Percentiles rank a stretch among this genome's conserved stretches.
phyloP scores from a whole-genome alignment of 2,113 vertebrate genomes.

The Xiphias gladius region DNA sequence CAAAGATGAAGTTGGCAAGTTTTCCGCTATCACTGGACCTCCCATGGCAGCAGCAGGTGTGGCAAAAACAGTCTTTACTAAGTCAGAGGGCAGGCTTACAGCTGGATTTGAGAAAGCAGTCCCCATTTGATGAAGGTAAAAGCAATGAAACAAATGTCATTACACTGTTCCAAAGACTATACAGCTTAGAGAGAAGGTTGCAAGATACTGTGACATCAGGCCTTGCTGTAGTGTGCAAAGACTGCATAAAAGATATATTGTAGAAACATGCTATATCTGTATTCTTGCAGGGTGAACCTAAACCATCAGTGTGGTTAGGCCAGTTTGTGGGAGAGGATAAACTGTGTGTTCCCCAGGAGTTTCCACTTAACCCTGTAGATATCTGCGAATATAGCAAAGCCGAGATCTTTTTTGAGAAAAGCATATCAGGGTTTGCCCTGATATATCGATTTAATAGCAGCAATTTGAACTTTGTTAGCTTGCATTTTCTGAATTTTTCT shows the following conservation, averaged over 20 bases:
- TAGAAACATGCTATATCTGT: not conserved
- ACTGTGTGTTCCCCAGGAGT: not conserved
- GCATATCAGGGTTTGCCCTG: not conserved
- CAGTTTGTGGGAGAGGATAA: not conserved
- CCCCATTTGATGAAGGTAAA: not conserved
- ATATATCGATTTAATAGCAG: not conserved
- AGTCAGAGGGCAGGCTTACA: not conserved
- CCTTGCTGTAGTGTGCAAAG: not conserved
- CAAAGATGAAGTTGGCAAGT: not conserved
- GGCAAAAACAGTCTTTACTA: constrained; percentile 4
- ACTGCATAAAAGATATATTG: not conserved
- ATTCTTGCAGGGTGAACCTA: not conserved
- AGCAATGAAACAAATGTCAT: not conserved
- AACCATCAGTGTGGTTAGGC: not conserved
- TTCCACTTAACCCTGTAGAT: not conserved
- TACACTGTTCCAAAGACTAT: not conserved
- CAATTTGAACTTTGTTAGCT: too few relatives aligned
- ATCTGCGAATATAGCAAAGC: not conserved
- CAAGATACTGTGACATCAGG: not conserved
- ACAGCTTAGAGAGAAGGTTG: not conserved
- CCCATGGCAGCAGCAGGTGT: not conserved
- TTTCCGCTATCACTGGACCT: not conserved
- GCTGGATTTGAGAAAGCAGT: not conserved
- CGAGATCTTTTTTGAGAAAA: not conserved
- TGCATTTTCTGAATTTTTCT: too few relatives aligned